phyloP scores from a whole-genome alignment of 2,888 invertebrate genomes.

The Euzetes globulus region DNA sequence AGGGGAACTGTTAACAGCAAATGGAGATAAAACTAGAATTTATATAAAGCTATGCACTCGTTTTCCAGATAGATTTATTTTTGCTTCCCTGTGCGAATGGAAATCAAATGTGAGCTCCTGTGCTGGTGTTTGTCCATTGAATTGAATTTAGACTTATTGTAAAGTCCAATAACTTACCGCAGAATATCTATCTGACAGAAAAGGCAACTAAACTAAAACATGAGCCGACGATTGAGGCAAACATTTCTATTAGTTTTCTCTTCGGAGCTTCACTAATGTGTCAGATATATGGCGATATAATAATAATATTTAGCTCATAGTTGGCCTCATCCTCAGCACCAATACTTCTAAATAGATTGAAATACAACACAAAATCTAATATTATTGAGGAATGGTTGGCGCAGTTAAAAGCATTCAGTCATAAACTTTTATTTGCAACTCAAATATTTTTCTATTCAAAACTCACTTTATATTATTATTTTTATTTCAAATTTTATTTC shows the following conservation, averaged over 20 bases:
- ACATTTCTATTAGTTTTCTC: not conserved
- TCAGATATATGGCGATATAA: not conserved
- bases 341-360: not conserved
- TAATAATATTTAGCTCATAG: not conserved
- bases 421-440: not conserved
- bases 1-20: not conserved
- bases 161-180: constrained; percentile 9
- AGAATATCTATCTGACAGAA: constrained; percentile 15
- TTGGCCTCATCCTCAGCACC: not conserved
- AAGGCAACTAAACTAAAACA: not conserved
- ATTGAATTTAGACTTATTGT: constrained; percentile 21
- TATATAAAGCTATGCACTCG: not conserved
- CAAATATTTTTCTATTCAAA: too few species aligned
- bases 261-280: not conserved
- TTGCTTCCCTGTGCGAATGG: not conserved
- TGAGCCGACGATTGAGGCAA: not conserved
- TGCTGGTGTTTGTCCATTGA: not conserved
- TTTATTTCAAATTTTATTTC: too few species aligned
- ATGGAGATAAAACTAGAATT: not conserved
- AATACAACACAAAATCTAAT: not conserved
- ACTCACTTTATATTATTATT: too few species aligned
- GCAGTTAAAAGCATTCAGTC: not conserved
- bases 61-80: not conserved
- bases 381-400: not conserved
- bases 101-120: not conserved